Base-by-base conservation (phyloP, 2,797 vertebrate species). In the Neopelma chrysocephalum region DNA sequence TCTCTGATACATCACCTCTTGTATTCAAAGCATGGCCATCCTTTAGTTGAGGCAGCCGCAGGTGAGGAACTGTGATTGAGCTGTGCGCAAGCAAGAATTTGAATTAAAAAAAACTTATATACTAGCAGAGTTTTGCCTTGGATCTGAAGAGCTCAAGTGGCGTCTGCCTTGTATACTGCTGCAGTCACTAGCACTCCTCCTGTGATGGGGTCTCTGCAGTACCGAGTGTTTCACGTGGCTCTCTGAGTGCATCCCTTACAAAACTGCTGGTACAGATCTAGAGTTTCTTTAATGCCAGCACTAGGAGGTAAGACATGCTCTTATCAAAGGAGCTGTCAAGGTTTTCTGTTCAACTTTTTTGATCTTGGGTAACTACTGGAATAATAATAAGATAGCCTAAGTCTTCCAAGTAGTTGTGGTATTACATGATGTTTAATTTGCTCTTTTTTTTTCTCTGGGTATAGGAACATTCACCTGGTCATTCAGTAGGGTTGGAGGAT, bases 311-410 rank as follows among this genome's bases (percentile, higher is more conserved):
- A 85, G 69, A 62, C 32, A 38, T 69, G 61, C 31, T 68, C 48
- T 54, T 95, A 71, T 90, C 66, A 93, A 94, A 92, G 86, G 43
- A 91, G 64, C 61, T 91, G 93, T 79, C 45, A 71, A 77, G 50
- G 36, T 65, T 93, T 95, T 87, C 60, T 71, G 11, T 90, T 95
- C 58, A 80, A 42, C 62, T 91, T 90, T 90, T 96, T 87, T 94
- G 78, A 86, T 92, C 89, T 69, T 89, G 48, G 47, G 32, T 88
- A 87, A 89, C 94, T 81, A 40, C 69, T 82, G 92, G 73, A 73
- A 79, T 78, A 76, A 90, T 78, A 90, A 85, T 65, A 78, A 69
- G 54, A 11, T 61, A 84, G 77, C 62, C 43, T 34, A 76, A 42
- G 54, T 90, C 70, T 87, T 76, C 86, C 42, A 60, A 29, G 51